phyloP scores from a whole-genome alignment of 2,113 vertebrate species.

The Halichoerus grypus region DNA sequence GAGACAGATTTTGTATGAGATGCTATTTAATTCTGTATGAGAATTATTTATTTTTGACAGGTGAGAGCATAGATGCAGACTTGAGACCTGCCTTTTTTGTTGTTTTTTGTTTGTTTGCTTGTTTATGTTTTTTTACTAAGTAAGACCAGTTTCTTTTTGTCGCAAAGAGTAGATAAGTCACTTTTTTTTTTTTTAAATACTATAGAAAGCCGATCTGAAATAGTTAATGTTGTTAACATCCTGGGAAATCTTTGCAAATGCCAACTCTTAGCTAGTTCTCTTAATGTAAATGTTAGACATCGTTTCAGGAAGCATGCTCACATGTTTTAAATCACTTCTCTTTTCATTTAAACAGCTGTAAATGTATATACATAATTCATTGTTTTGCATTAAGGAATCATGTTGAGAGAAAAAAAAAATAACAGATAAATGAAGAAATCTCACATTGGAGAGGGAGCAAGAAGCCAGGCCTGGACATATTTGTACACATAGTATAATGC shows the following conservation, averaged over 20 bases:
- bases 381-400: slow-evolving; percentile 58
- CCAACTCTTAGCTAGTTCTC: slow-evolving; percentile 23
- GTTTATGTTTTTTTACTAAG: neutral
- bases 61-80: neutral
- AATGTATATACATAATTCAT: slow-evolving; percentile 44
- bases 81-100: neutral
- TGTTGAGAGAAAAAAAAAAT: neutral
- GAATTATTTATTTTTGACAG: neutral
- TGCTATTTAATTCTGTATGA: neutral
- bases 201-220: neutral
- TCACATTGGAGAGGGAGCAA: neutral
- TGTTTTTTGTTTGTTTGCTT: neutral
- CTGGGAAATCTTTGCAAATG: slow-evolving; percentile 65
- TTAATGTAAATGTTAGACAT: slow-evolving; percentile 62
- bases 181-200: slow-evolving; percentile 28
- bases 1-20: neutral
- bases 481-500: neutral
- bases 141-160: neutral
- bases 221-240: slow-evolving; percentile 38
- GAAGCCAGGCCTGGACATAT: neutral
- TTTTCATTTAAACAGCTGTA: slow-evolving; percentile 42
- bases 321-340: slow-evolving; percentile 46
- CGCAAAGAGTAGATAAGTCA: slow-evolving; percentile 14
- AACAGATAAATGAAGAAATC: slow-evolving; percentile 9
- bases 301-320: neutral